phyloP scores from a whole-genome alignment of 2,888 invertebrate genomes.

The Abscondita cerata region DNA sequence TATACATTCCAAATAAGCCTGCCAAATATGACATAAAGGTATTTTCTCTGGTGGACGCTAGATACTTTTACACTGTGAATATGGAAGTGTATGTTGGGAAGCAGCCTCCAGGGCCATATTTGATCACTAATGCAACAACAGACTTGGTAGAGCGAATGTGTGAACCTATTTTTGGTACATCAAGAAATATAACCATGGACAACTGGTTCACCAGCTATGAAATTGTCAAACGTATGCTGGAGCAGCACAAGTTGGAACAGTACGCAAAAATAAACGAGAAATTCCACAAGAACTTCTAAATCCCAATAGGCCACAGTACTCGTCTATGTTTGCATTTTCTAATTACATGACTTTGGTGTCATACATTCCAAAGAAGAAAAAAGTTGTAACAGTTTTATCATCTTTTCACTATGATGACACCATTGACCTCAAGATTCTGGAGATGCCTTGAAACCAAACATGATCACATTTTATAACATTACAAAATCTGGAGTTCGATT shows the following conservation, averaged over 20 bases:
- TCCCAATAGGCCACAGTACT: not conserved
- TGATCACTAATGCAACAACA: not conserved
- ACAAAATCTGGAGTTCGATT: constrained; percentile 5
- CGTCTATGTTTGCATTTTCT: constrained; percentile 22
- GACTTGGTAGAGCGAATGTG: constrained; percentile 4
- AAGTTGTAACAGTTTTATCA: constrained; percentile 18
- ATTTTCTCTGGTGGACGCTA: constrained; percentile 30
- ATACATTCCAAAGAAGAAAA: constrained; percentile 22
- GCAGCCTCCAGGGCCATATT: constrained; percentile 32
- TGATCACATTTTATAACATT: constrained; percentile 14
- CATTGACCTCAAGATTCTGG: not conserved
- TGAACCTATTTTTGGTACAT: not conserved
- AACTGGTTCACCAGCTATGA: constrained; percentile 30
- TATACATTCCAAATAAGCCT: constrained; percentile 31
- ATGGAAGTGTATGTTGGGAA: constrained; percentile 27
- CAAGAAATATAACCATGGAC: constrained; percentile 10
- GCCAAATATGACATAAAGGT: constrained; percentile 31
- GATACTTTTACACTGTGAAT: constrained; percentile 28
- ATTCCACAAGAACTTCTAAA: constrained; percentile 2
- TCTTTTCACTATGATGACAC: constrained; percentile 24
- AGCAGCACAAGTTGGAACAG: constrained; percentile 14
- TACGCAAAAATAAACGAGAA: constrained; percentile 18
- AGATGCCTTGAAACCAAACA: constrained; percentile 9
- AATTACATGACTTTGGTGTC: constrained; percentile 13
- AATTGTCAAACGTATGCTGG: constrained; percentile 14